Evolutionary conservation across 1,140 invertebrate species (phyloP).

Genomic region (Patella vulgata): DNA sequence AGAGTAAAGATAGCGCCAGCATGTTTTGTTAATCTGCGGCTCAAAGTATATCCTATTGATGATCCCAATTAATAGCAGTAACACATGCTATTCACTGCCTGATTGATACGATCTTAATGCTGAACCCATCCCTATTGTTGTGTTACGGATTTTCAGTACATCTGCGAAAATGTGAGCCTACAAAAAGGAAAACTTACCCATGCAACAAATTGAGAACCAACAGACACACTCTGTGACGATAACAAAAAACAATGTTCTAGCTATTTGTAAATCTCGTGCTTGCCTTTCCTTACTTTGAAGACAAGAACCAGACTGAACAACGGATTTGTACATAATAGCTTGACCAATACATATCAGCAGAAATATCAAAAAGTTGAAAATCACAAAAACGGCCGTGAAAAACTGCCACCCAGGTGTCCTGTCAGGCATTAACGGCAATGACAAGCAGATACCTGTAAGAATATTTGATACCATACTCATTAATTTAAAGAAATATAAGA

Average conservation of each 20-base stretch:
- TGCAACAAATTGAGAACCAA: constrained; percentile 39
- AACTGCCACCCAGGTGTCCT: constrained; percentile 31
- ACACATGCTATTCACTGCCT: no score
- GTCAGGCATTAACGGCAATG: constrained; percentile 28
- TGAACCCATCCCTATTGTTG: no score
- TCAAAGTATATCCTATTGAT: no score
- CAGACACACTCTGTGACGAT: constrained; percentile 33
- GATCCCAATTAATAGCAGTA: no score
- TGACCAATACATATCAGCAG: constrained; percentile 31
- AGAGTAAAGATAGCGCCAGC: no score
- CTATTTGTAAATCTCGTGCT: constrained; percentile 26
- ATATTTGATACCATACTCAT: no score
- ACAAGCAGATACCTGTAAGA: constrained; percentile 36
- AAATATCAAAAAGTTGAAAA: constrained; percentile 35
- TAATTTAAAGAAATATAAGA: no score
- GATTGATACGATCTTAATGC: no score
- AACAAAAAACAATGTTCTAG: constrained; percentile 23
- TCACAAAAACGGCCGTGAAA: constrained; percentile 29
- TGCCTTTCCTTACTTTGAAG: background rate
- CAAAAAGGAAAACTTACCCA: constrained; percentile 22
- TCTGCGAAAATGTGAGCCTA: no score
- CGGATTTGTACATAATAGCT: constrained; percentile 24
- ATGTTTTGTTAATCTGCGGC: no score
- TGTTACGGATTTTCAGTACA: no score
- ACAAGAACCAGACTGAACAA: constrained; percentile 5